Percentiles rank a stretch among this genome's conserved stretches.
Evolutionary conservation across 1,140 invertebrate species (phyloP).

Genomic region (Drosophila takahashii): DNA sequence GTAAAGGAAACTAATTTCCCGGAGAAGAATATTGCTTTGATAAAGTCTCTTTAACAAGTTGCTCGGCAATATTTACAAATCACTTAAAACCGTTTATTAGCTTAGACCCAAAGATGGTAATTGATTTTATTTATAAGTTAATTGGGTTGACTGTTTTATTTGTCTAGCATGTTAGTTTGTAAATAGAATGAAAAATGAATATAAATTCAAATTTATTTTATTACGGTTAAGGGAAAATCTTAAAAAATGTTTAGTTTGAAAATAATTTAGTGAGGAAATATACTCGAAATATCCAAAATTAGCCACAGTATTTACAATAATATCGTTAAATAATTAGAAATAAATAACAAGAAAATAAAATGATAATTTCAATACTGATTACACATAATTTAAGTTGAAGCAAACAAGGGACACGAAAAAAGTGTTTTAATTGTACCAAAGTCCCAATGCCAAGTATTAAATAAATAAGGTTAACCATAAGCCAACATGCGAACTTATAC

Average conservation of each 20-base stretch:
- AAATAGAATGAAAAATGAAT: not conserved
- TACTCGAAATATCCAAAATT: not conserved
- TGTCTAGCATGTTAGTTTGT: not conserved
- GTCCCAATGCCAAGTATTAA: conserved; percentile 45
- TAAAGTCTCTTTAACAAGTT: conserved; percentile 3
- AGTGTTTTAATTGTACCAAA: no score
- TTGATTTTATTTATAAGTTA: not conserved
- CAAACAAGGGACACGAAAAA: no score
- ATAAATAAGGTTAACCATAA: conserved; percentile 23
- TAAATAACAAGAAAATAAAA: no score
- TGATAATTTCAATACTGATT: no score
- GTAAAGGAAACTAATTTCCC: conserved; percentile 15
- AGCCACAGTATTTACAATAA: conserved; percentile 21
- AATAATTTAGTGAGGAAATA: not conserved
- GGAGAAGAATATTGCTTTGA: not conserved
- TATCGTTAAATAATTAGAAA: not conserved
- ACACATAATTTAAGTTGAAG: no score
- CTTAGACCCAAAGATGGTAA: not conserved
- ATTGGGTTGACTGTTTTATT: not conserved
- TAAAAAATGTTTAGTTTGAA: no score
- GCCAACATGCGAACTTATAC: not conserved
- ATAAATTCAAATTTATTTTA: not conserved
- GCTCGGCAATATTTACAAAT: not conserved
- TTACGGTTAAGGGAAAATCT: not conserved
- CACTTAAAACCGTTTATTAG: not conserved